phyloP scores from a whole-genome alignment of 2,888 invertebrate genomes.

The Aquatica leii region DNA sequence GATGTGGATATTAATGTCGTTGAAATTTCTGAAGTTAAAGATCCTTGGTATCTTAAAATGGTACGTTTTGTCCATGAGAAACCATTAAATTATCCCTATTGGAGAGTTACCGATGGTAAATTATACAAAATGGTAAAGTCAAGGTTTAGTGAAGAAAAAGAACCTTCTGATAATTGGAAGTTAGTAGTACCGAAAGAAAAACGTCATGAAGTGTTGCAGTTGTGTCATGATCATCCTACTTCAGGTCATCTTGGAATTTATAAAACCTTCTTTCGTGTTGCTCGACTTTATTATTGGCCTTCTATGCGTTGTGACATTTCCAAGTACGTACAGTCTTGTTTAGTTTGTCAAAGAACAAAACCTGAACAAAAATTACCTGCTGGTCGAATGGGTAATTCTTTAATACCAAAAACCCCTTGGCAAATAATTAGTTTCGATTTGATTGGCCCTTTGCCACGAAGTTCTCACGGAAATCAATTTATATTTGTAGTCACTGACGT shows the following conservation, averaged over 20 bases:
- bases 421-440: conserved; percentile 21
- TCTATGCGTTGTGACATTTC: conserved; percentile 38
- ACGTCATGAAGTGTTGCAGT: conserved; percentile 26
- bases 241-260: conserved; percentile 41
- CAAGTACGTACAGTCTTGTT: too few species aligned
- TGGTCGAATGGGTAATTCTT: too few species aligned
- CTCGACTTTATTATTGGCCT: conserved; percentile 43
- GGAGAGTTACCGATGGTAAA: conserved; percentile 29
- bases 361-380: too few species aligned
- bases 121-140: conserved; percentile 35
- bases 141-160: conserved; percentile 16
- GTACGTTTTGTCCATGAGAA: neutral
- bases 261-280: conserved; percentile 37
- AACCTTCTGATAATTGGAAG: conserved; percentile 33
- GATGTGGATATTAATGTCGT: conserved; percentile 6
- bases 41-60: conserved; percentile 38
- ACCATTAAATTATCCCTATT: conserved; percentile 36
- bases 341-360: too few species aligned
- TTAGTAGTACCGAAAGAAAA: conserved; percentile 31
- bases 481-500: conserved; percentile 31
- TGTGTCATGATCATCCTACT: conserved; percentile 34
- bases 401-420: too few species aligned
- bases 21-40: neutral
- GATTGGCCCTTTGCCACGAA: conserved; percentile 26
- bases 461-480: conserved; percentile 16